Percentiles rank a stretch among this genome's conserved stretches.
phyloP scores from a whole-genome alignment of 2,888 invertebrate genomes.

The Agonopterix arenella region DNA sequence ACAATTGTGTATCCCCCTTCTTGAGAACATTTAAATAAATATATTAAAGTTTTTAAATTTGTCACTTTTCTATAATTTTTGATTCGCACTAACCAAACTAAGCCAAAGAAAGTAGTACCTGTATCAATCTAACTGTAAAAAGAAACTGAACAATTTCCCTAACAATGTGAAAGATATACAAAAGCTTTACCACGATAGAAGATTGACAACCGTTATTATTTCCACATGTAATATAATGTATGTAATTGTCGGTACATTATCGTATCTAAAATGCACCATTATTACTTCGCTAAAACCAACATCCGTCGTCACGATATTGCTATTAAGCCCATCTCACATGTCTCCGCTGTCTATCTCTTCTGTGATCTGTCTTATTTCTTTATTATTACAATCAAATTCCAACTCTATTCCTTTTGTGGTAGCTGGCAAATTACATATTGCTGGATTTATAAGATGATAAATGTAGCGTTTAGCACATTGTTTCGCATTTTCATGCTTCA shows the following conservation, averaged over 20 bases:
- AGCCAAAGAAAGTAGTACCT: no score
- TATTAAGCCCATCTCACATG: constrained; percentile 4
- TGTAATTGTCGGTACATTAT: constrained; percentile 4
- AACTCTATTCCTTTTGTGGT: neutral
- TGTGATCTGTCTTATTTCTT: neutral
- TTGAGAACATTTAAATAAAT: no score
- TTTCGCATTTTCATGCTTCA: constrained; percentile 5
- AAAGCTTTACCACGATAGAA: neutral
- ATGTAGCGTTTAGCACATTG: constrained; percentile 5
- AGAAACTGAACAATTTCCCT: no score
- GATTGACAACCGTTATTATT: neutral
- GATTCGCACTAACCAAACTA: no score
- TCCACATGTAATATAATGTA: constrained; percentile 1
- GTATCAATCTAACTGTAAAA: neutral
- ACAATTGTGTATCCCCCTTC: no score
- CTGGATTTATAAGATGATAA: neutral
- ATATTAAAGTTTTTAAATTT: no score
- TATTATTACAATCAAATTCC: neutral
- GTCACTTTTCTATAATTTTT: no score
- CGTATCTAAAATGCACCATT: neutral
- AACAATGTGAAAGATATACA: no score
- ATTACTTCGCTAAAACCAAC: constrained; percentile 1
- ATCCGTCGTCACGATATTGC: constrained; percentile 4
- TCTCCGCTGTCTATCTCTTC: neutral
- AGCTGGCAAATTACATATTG: neutral